Percentiles rank a stretch among this genome's conserved stretches.
These are phyloP conservation scores for Epinephelus awoara DNA, from an alignment of 2,797 vertebrate species.

Conservation along the genomic window DNA sequence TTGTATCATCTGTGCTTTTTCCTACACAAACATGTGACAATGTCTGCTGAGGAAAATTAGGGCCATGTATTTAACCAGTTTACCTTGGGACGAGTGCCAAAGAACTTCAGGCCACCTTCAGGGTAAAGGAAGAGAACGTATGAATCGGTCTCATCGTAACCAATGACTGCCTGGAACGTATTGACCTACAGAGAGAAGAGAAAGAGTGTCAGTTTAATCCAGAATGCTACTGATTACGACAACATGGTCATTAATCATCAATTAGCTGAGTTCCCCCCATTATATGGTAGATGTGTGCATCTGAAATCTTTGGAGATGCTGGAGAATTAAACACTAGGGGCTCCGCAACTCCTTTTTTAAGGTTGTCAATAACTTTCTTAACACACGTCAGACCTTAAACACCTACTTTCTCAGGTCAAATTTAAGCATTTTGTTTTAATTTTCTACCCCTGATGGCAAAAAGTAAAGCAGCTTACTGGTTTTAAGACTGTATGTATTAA, in stretches of 20 bases:
- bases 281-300: too few relatives aligned
- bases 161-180: conserved; percentile 95
- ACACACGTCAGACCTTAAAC: too few relatives aligned
- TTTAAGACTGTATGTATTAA: not conserved
- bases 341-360: not conserved
- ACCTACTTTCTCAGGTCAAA: too few relatives aligned
- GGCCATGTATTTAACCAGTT: not conserved
- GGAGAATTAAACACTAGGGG: too few relatives aligned
- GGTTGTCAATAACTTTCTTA: not conserved
- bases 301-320: too few relatives aligned
- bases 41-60: too few relatives aligned
- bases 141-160: conserved; percentile 88
- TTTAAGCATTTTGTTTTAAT: too few relatives aligned
- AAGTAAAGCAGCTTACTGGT: not conserved
- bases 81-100: conserved; percentile 92
- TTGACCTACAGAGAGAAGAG: conserved; percentile 86
- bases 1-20: too few relatives aligned
- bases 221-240: not conserved
- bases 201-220: not conserved
- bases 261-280: too few relatives aligned
- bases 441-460: too few relatives aligned
- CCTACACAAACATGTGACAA: too few relatives aligned
- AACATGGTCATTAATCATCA: too few relatives aligned
- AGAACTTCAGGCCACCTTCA: conserved; percentile 91
- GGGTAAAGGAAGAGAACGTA: conserved; percentile 96